A percentile compares a stretch with the other conserved stretches of the same genome.
These are phyloP conservation scores for Dascillus cervinus DNA, from an alignment of 2,888 invertebrate species.

Conservation along the genomic window DNA sequence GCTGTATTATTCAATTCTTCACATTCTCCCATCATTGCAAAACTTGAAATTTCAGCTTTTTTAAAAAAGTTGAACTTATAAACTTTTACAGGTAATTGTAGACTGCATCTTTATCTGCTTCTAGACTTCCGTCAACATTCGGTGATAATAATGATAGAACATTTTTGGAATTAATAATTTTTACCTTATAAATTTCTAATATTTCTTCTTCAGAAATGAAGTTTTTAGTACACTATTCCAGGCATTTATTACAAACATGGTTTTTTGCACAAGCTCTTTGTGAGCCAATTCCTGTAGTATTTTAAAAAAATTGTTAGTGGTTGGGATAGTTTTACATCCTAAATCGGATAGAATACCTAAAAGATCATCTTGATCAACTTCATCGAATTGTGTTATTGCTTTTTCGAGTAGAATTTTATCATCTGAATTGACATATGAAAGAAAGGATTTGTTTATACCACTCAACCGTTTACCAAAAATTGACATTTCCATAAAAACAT, in stretches of 20 bases:
- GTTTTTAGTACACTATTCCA: not conserved
- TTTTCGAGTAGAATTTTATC: not conserved
- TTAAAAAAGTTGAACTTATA: no score
- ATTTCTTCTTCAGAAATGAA: no score
- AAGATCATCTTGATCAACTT: slow-evolving; percentile 2
- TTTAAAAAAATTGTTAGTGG: slow-evolving; percentile 2
- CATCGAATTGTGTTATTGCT: slow-evolving; percentile 1
- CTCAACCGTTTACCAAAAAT: not conserved
- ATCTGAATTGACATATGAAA: not conserved
- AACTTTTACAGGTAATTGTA: no score
- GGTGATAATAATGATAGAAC: no score
- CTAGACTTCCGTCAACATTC: no score
- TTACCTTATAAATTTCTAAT: no score
- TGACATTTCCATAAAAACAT: not conserved
- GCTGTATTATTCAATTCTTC: no score
- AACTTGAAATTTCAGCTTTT: no score
- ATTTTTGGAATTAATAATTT: no score
- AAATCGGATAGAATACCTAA: slow-evolving; percentile 2
- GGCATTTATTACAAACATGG: slow-evolving; percentile 3
- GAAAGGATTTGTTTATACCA: not conserved
- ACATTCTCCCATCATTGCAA: no score
- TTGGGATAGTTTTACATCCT: slow-evolving; percentile 4
- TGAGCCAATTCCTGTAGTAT: slow-evolving; percentile 4
- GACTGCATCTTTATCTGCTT: no score
- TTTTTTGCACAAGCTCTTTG: slow-evolving; percentile 4